phyloP scores from a whole-genome alignment of 2,797 vertebrate genomes.

The Pterois miles region DNA sequence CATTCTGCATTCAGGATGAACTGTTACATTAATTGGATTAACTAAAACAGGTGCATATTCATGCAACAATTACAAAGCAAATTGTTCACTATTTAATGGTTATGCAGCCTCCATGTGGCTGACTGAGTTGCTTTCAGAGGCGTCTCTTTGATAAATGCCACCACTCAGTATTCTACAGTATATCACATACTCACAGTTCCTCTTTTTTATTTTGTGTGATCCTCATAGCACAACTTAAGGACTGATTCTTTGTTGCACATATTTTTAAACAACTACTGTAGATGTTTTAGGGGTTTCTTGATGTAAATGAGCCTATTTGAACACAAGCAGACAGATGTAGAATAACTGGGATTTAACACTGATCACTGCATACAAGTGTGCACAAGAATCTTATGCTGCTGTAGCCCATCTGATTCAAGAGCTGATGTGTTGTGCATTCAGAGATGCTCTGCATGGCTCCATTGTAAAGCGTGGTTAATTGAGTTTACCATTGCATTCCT shows the following conservation, averaged over 20 bases:
- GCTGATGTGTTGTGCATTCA: neutral
- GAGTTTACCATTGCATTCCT: slow-evolving; percentile 6
- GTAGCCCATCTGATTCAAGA: neutral
- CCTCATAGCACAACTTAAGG: neutral
- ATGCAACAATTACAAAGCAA: neutral
- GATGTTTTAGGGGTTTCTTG: neutral
- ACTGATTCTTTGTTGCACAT: neutral
- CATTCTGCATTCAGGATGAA: neutral
- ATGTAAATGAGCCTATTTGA: neutral
- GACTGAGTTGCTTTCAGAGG: neutral
- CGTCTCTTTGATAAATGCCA: neutral
- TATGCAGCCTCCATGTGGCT: neutral
- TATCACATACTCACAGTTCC: neutral
- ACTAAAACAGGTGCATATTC: neutral
- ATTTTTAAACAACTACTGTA: neutral
- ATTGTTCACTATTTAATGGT: neutral
- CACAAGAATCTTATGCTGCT: neutral
- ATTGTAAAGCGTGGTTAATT: neutral
- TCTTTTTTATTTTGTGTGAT: neutral
- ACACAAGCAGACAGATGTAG: neutral
- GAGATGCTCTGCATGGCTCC: neutral
- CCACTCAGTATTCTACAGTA: neutral
- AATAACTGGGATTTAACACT: neutral
- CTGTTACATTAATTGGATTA: neutral
- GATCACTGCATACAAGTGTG: neutral